These are phyloP conservation scores for Polyploca ridens DNA, from an alignment of 2,888 invertebrate species.

Conservation along the genomic window DNA sequence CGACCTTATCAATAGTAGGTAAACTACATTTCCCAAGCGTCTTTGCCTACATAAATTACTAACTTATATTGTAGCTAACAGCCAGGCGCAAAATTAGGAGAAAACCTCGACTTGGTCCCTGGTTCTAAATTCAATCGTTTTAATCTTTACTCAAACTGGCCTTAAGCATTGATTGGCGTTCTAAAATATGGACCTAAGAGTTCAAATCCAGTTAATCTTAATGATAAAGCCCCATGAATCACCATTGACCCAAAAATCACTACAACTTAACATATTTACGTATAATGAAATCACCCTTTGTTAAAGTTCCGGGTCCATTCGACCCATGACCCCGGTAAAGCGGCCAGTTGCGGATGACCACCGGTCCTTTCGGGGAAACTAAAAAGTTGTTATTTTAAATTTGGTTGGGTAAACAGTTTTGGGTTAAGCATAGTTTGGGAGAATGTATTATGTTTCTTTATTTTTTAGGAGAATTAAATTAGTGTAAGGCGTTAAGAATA, in stretches of 20 bases:
- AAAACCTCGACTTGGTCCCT: background rate
- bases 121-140: no score
- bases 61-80: background rate
- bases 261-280: background rate
- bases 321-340: background rate
- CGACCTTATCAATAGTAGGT: background rate
- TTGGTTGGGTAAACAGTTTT: conserved; percentile 4
- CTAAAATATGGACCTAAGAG: no score
- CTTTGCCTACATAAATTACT: background rate
- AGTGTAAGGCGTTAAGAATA: no score
- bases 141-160: no score
- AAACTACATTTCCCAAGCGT: background rate
- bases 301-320: background rate
- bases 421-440: background rate
- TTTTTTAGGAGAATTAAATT: background rate
- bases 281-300: background rate
- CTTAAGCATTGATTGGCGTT: no score
- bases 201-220: no score
- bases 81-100: background rate
- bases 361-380: background rate
- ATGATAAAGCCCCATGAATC: background rate
- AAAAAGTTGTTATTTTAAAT: background rate
- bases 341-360: background rate
- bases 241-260: conserved; percentile 1
- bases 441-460: background rate